Percentiles rank a stretch among this genome's conserved stretches.
phyloP scores from a whole-genome alignment of 2,888 invertebrate species.

The Eristalinus sepulchralis region DNA sequence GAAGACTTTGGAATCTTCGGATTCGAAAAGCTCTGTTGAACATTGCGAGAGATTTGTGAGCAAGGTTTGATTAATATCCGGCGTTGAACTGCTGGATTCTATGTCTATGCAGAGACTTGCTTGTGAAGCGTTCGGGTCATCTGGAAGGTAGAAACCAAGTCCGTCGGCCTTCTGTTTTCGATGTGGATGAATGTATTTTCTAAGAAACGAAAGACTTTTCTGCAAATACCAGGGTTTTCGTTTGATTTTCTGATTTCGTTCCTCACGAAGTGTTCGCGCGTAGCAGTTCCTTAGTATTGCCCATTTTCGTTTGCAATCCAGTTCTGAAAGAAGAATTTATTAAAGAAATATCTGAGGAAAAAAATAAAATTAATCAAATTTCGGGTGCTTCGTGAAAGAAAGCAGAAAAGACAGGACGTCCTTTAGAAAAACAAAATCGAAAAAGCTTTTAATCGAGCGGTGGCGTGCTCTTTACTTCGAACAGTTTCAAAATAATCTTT shows the following conservation, averaged over 20 bases:
- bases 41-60: neutral
- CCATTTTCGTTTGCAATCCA: constrained; percentile 30
- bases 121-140: neutral
- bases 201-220: constrained; percentile 25
- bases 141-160: too few relatives aligned
- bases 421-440: too few relatives aligned
- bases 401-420: too few relatives aligned
- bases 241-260: neutral
- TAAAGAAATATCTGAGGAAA: neutral
- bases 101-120: neutral
- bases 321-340: constrained; percentile 21
- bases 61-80: neutral
- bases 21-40: neutral
- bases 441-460: too few relatives aligned
- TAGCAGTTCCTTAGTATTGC: constrained; percentile 40
- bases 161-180: neutral
- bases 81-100: neutral
- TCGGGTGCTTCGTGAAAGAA: too few relatives aligned
- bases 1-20: neutral
- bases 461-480: too few relatives aligned
- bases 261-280: constrained; percentile 25
- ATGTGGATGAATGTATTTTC: constrained; percentile 7
- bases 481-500: too few relatives aligned
- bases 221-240: constrained; percentile 36
- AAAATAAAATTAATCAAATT: too few relatives aligned